phyloP scores from a whole-genome alignment of 2,888 invertebrate genomes.

The Trissolcus brochymenae region DNA sequence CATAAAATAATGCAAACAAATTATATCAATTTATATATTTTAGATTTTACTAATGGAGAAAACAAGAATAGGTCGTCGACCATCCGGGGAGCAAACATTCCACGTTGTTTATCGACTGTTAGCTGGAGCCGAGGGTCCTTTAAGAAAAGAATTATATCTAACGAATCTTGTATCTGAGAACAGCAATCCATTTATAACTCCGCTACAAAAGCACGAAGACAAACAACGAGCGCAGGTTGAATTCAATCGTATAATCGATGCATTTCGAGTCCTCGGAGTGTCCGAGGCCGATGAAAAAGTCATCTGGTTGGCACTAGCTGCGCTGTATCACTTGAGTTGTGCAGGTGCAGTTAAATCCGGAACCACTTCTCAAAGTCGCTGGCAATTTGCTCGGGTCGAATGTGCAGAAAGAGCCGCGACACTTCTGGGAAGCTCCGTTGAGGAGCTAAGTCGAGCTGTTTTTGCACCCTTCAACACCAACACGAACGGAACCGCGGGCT shows the following conservation, averaged over 20 bases:
- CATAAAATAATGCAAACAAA: not conserved
- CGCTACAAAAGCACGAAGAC: slow-evolving; percentile 88
- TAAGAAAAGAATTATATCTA: slow-evolving; percentile 89
- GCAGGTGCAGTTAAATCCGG: slow-evolving; percentile 88
- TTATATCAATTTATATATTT: not conserved
- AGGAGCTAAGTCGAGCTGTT: slow-evolving; percentile 88
- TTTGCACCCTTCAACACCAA: slow-evolving; percentile 81
- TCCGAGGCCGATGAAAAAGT: slow-evolving; percentile 87
- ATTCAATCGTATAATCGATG: slow-evolving; percentile 87
- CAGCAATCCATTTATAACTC: slow-evolving; percentile 87
- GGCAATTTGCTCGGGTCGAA: slow-evolving; percentile 88
- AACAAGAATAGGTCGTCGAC: slow-evolving; percentile 82
- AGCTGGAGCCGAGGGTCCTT: slow-evolving; percentile 88
- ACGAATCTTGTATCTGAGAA: slow-evolving; percentile 84
- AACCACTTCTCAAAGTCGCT: slow-evolving; percentile 78
- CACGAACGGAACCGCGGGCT: slow-evolving; percentile 38
- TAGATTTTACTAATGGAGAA: slow-evolving; percentile 86
- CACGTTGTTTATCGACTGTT: slow-evolving; percentile 83
- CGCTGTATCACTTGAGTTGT: slow-evolving; percentile 95
- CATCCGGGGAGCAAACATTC: slow-evolving; percentile 85
- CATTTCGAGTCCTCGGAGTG: slow-evolving; percentile 86
- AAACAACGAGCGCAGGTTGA: slow-evolving; percentile 87
- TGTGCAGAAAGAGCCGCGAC: slow-evolving; percentile 87
- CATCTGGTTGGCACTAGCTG: slow-evolving; percentile 91
- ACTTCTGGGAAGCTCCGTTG: slow-evolving; percentile 86